Conservation (phyloP, 1,140 invertebrate genomes). For the Caenorhabditis tropicalis region DNA sequence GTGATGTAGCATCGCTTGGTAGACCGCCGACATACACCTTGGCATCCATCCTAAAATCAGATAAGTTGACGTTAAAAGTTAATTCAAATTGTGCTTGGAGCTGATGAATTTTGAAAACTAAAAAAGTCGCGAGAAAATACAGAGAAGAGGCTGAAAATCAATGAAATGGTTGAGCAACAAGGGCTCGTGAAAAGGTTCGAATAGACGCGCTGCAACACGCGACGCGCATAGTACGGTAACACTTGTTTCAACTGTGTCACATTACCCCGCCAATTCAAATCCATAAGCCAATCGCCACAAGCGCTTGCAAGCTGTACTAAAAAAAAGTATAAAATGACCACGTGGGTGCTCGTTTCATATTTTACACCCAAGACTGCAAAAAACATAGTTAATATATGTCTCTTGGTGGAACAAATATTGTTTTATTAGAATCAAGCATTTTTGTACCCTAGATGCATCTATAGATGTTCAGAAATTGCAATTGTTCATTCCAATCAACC, state of each 20-base stretch:
- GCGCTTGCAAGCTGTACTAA: too few relatives aligned
- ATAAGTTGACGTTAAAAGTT: too few relatives aligned
- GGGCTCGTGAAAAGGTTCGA: background rate
- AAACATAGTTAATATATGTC: too few relatives aligned
- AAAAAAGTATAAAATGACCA: too few relatives aligned
- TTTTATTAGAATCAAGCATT: too few relatives aligned
- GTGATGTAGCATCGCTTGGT: slow-evolving; percentile 70
- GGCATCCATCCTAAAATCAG: slow-evolving; percentile 80
- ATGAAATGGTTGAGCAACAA: too few relatives aligned
- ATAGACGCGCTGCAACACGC: background rate
- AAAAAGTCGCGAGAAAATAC: background rate
- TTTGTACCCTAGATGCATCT: too few relatives aligned
- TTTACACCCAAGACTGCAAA: too few relatives aligned
- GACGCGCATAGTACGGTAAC: slow-evolving; percentile 1
- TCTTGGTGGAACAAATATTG: too few relatives aligned
- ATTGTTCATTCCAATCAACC: too few relatives aligned
- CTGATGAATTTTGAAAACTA: background rate
- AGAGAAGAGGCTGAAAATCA: background rate
- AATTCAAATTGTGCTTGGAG: background rate
- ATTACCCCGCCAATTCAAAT: background rate
- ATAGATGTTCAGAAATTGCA: too few relatives aligned
- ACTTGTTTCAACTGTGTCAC: slow-evolving; percentile 1
- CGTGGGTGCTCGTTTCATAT: too few relatives aligned
- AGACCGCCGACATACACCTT: slow-evolving; percentile 97
- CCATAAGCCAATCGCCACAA: background rate